phyloP scores from a whole-genome alignment of 1,140 invertebrate species.

The Dolichoris vasculosae region DNA sequence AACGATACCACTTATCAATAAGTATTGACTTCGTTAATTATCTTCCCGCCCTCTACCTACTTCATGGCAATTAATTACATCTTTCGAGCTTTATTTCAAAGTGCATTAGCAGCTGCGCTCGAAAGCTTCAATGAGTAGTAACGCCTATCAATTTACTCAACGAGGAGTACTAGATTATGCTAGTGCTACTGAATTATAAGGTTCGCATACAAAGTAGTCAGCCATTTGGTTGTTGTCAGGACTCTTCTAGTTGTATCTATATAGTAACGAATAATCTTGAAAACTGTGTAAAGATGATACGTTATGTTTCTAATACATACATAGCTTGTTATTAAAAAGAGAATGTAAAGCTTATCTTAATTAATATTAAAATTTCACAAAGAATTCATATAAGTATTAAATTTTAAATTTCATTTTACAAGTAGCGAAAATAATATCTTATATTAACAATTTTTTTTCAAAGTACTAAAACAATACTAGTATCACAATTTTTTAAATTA shows the following conservation, averaged over 20 bases:
- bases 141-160: neutral
- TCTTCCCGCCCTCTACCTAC: neutral
- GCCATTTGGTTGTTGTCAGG: neutral
- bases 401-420: too few species aligned
- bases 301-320: too few species aligned
- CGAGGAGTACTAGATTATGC: conserved; percentile 1
- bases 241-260: neutral
- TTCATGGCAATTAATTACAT: conserved; percentile 35
- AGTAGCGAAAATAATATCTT: too few species aligned
- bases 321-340: too few species aligned
- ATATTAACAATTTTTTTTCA: too few species aligned
- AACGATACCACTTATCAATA: conserved; percentile 36
- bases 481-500: too few species aligned
- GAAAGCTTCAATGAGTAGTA: neutral
- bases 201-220: neutral
- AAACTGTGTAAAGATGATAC: too few species aligned
- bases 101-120: conserved; percentile 22
- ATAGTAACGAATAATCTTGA: too few species aligned
- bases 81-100: neutral
- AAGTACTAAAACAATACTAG: too few species aligned
- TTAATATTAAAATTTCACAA: too few species aligned
- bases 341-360: too few species aligned
- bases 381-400: too few species aligned
- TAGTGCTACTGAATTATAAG: neutral
- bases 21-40: conserved; percentile 18